A percentile compares a stretch with the other conserved stretches of the same genome.
Conservation (phyloP, 2,888 invertebrate genomes). For the Clostera curtula region DNA sequence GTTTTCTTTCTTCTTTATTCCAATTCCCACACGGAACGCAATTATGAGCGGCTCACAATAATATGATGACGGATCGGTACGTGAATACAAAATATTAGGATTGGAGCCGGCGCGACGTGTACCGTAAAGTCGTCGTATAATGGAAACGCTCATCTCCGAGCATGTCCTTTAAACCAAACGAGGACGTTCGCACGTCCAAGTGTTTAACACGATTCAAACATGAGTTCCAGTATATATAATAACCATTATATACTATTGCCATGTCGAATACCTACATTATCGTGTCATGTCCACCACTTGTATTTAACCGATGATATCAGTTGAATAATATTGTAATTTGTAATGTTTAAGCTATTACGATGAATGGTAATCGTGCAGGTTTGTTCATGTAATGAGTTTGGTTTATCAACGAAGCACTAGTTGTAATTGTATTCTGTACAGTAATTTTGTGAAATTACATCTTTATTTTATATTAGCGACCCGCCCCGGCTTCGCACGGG, state of each 20-base stretch:
- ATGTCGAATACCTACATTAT: slow-evolving; percentile 44
- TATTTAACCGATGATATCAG: slow-evolving; percentile 13
- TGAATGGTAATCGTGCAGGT: background rate
- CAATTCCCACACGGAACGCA: too few species aligned
- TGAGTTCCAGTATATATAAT: slow-evolving; percentile 9
- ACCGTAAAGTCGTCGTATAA: slow-evolving; percentile 9
- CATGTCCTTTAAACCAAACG: slow-evolving; percentile 40
- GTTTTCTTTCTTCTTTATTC: too few species aligned
- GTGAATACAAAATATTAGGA: too few species aligned
- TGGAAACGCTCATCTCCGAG: slow-evolving; percentile 17
- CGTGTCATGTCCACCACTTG: slow-evolving; percentile 33
- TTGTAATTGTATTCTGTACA: slow-evolving; percentile 1
- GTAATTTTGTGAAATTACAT: too few species aligned
- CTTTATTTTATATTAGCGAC: too few species aligned
- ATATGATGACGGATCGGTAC: too few species aligned
- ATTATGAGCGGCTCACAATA: too few species aligned
- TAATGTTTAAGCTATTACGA: slow-evolving; percentile 1
- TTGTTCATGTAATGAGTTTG: too few species aligned
- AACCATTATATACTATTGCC: slow-evolving; percentile 10
- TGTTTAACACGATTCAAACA: slow-evolving; percentile 25
- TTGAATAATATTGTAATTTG: slow-evolving; percentile 1
- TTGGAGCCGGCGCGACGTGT: too few species aligned
- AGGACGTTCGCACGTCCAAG: slow-evolving; percentile 44
- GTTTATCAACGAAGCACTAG: too few species aligned
- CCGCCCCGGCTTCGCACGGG: too few species aligned